These are phyloP conservation scores for Trigoniulus corallinus DNA, from an alignment of 1,140 invertebrate species.

Conservation along the genomic window DNA sequence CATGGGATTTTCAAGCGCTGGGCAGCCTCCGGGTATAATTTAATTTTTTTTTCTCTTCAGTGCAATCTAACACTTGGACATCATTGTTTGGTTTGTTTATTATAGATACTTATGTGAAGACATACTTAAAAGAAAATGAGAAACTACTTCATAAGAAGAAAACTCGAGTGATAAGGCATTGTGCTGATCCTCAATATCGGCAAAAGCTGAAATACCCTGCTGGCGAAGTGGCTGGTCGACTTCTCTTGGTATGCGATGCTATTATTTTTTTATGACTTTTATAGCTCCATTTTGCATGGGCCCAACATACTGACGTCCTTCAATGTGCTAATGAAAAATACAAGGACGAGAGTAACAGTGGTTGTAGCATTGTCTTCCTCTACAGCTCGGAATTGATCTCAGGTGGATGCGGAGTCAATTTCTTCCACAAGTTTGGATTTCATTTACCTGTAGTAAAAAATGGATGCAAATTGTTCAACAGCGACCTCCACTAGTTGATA, in stretches of 20 bases:
- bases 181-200: constrained; percentile 61
- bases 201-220: constrained; percentile 74
- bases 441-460: too few relatives aligned
- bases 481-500: too few relatives aligned
- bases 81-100: constrained; percentile 2
- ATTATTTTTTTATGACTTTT: background rate
- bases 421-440: too few relatives aligned
- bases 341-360: too few relatives aligned
- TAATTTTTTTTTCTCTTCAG: background rate
- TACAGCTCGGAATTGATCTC: too few relatives aligned
- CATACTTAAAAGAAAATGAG: constrained; percentile 71
- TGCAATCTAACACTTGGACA: background rate
- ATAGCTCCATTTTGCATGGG: too few relatives aligned
- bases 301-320: too few relatives aligned
- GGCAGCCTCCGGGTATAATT: constrained; percentile 37
- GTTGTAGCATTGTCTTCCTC: too few relatives aligned
- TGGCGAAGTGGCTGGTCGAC: constrained; percentile 65
- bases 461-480: too few relatives aligned
- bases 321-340: too few relatives aligned
- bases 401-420: too few relatives aligned
- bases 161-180: constrained; percentile 59
- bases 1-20: constrained; percentile 33
- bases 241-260: constrained; percentile 43
- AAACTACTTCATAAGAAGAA: constrained; percentile 79
- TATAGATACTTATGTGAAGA: constrained; percentile 84